Base-by-base conservation (phyloP, 35 echinoderm and acorn worm genomes). In the Strongylocentrotus purpuratus region DNA sequence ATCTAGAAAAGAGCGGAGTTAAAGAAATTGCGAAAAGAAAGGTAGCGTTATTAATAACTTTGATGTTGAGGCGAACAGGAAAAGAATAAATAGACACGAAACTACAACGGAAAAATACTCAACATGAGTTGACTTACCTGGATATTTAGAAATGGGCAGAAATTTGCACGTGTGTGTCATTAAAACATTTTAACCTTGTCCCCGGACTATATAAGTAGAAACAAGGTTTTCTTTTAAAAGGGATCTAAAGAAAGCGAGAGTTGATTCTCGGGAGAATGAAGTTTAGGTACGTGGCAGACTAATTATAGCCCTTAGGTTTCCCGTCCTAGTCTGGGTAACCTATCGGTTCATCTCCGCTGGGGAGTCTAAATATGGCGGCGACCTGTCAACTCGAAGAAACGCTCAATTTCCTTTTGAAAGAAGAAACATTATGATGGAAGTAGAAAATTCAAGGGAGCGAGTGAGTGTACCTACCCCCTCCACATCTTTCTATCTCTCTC, bases 331-430 rank as follows among this genome's bases (percentile, higher is more conserved):
- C 65, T 78, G 65, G 65, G 65, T 78, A 78, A 78, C 65, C 65
- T 78, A 78, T 78, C 65, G 25, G 25, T 22, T 4, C 20, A 78
- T 78, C 65, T 78, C 65, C 65, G 65, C 25, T 78, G 17, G 87
- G 87, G 33, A 89, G 87, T 46, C 87, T 46, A 89, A 46, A 88
- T n/a, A 33, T 89, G 45, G 65, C 12, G 33, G 87, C 87, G 32
- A 89, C 33, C 87, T 46, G 87, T 89, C 87, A 89, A 89, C 87
- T 89, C 45, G 15, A 46, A 89, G 87, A 89, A 89, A 89, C 87
- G 87, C 87, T 89, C 87, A 89, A 89, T 89, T 89, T 89, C 87
- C 87, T 33, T 33, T 31, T 33, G 87, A 28, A 46, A 78, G 65
- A 55, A 28, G 25, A 78, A 78, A 78, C n/a, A n/a, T 7, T n/a